Percentiles rank a stretch among this genome's conserved stretches.
phyloP scores from a whole-genome alignment of 2,888 invertebrate species.

The Dynastes tityus region DNA sequence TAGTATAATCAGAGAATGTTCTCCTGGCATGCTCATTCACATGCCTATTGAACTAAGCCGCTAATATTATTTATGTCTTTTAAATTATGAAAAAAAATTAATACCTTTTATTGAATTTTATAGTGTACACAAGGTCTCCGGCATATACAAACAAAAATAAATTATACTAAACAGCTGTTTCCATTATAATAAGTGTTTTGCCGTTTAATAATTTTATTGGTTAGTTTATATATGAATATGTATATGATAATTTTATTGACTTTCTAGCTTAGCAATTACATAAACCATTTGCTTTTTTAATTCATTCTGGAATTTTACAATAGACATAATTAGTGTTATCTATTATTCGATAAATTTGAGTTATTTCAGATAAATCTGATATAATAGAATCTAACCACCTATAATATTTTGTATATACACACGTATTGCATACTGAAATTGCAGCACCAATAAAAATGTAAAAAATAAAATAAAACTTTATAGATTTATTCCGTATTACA shows the following conservation, averaged over 20 bases:
- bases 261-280: slow-evolving; percentile 7
- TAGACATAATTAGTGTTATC: neutral
- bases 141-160: neutral
- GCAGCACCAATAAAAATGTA: too few species aligned
- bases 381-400: too few species aligned
- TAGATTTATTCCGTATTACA: too few species aligned
- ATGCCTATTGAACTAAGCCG: slow-evolving; percentile 27
- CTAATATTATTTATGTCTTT: slow-evolving; percentile 25
- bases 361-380: too few species aligned
- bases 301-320: too few species aligned
- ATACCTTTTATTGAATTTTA: slow-evolving; percentile 9
- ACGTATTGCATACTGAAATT: too few species aligned
- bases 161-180: neutral
- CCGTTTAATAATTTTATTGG: neutral
- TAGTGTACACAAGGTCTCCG: slow-evolving; percentile 8
- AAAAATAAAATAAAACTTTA: too few species aligned
- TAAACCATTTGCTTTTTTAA: neutral
- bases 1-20: neutral
- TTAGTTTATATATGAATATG: neutral
- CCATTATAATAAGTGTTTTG: neutral
- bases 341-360: too few species aligned
- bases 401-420: too few species aligned
- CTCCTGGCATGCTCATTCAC: neutral
- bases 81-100: slow-evolving; percentile 27
- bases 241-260: slow-evolving; percentile 15